Percentiles rank a stretch among this genome's conserved stretches.
Evolutionary conservation across 2,888 invertebrate genomes (phyloP).

Genomic region (Leptinotarsa rubiginosa): DNA sequence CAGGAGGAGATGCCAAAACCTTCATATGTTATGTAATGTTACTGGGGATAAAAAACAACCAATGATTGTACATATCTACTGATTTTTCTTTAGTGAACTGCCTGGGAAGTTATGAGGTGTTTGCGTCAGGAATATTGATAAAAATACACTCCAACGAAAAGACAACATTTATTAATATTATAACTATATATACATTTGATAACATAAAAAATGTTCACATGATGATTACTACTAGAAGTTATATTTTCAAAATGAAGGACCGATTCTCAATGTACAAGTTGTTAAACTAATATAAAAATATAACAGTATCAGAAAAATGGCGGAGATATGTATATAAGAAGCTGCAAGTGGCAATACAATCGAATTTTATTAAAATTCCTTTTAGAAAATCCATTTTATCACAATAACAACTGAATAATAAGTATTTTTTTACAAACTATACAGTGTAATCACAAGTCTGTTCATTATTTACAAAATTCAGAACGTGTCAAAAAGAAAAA

Average conservation of each 20-base stretch:
- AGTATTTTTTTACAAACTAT: conserved; percentile 38
- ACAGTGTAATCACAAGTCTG: conserved; percentile 38
- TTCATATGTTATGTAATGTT: too few species aligned
- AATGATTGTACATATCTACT: too few species aligned
- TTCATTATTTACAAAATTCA: conserved; percentile 35
- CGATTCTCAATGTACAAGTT: conserved; percentile 35
- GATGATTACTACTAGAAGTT: conserved; percentile 19
- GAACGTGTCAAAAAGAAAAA: not conserved
- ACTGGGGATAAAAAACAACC: too few species aligned
- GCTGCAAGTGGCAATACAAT: conserved; percentile 27
- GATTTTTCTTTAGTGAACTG: too few species aligned
- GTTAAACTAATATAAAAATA: conserved; percentile 39
- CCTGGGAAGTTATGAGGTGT: too few species aligned
- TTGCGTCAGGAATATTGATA: too few species aligned
- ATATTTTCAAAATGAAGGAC: conserved; percentile 19
- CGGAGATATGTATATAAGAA: conserved; percentile 43
- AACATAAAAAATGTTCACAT: conserved; percentile 36
- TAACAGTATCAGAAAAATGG: conserved; percentile 41
- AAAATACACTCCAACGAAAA: conserved; percentile 36
- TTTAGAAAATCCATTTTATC: conserved; percentile 39
- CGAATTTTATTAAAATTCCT: not conserved
- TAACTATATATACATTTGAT: conserved; percentile 41
- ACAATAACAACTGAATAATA: conserved; percentile 39
- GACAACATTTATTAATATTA: conserved; percentile 44
- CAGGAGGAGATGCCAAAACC: too few species aligned